A percentile compares a stretch with the other conserved stretches of the same genome.
These are phyloP conservation scores for Drosophila kanapiae DNA, from an alignment of 1,140 invertebrate genomes.

Conservation along the genomic window DNA sequence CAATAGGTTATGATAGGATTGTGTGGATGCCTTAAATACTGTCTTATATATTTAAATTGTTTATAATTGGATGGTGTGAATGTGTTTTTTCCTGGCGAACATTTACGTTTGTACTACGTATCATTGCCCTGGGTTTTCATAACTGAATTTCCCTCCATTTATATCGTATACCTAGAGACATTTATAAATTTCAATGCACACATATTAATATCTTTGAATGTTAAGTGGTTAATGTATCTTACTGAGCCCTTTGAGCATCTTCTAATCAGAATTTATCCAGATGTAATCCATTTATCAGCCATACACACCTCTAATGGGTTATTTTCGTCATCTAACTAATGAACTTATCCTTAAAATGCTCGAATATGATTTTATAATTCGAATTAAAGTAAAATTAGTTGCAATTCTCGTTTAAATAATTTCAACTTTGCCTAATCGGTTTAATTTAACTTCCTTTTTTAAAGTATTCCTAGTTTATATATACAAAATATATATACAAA, in stretches of 20 bases:
- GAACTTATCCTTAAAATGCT: background rate
- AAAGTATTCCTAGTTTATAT: background rate
- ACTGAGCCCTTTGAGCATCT: constrained; percentile 8
- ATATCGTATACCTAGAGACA: constrained; percentile 3
- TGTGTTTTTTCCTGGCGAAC: background rate
- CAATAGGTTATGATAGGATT: too few species aligned
- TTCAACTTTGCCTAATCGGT: background rate
- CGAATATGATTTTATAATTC: background rate
- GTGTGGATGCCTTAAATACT: too few species aligned
- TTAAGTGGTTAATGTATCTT: background rate
- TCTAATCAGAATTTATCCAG: background rate
- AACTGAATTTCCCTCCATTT: background rate
- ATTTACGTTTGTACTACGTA: constrained; percentile 41
- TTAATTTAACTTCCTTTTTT: too few species aligned
- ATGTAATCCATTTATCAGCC: background rate
- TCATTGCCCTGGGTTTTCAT: constrained; percentile 38
- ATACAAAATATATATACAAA: too few species aligned
- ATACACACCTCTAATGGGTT: too few species aligned
- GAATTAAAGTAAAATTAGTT: background rate
- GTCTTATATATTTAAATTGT: background rate
- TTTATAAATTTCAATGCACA: background rate
- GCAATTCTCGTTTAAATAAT: background rate
- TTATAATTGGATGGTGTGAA: background rate
- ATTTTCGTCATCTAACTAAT: background rate
- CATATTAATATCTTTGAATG: background rate